These are phyloP conservation scores for Cephus spinipes DNA, from an alignment of 2,888 invertebrate genomes.

Conservation along the genomic window DNA sequence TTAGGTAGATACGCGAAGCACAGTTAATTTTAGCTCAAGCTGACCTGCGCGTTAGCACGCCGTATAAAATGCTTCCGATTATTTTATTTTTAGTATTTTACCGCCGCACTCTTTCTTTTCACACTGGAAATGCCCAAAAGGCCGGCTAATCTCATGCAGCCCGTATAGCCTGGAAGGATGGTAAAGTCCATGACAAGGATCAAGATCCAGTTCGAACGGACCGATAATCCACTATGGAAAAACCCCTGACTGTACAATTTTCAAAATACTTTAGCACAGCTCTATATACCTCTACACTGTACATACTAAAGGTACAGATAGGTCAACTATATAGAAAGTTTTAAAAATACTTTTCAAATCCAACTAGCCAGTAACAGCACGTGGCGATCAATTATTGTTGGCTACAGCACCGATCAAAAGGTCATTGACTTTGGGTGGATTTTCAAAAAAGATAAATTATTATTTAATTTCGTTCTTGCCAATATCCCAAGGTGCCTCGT, in stretches of 20 bases:
- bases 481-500: not conserved
- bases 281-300: not conserved
- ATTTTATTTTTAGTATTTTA: slow-evolving; percentile 58
- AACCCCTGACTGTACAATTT: not conserved
- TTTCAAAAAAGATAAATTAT: not conserved
- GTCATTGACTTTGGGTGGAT: slow-evolving; percentile 41
- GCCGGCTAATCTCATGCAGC: not conserved
- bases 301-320: not conserved
- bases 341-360: not conserved
- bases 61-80: slow-evolving; percentile 59
- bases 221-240: not conserved
- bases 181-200: not conserved
- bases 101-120: slow-evolving; percentile 13
- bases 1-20: slow-evolving; percentile 56
- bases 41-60: slow-evolving; percentile 53
- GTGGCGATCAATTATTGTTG: slow-evolving; percentile 49
- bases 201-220: not conserved
- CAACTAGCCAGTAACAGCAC: slow-evolving; percentile 31
- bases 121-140: not conserved
- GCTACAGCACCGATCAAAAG: slow-evolving; percentile 35
- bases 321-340: not conserved
- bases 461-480: not conserved
- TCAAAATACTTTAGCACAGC: not conserved
- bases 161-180: not conserved
- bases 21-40: slow-evolving; percentile 56